Conservation (phyloP, 2,797 vertebrate species). For the Triplophysa bombifrons region DNA sequence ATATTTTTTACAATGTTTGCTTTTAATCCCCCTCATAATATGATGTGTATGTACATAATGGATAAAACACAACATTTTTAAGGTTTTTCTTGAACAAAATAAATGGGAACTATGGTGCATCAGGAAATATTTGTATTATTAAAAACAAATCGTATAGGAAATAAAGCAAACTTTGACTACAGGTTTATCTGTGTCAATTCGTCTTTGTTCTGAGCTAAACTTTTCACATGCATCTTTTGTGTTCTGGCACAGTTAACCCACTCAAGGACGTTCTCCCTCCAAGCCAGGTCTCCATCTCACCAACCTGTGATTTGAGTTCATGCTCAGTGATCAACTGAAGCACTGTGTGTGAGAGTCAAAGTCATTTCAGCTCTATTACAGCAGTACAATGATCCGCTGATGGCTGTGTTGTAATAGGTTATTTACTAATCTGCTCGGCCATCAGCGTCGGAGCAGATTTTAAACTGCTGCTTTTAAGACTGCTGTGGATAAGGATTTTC, state of each 20-base stretch:
- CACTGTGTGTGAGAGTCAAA: slow-evolving; percentile 7
- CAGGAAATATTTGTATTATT: no score
- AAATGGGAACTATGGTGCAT: no score
- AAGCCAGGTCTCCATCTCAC: not conserved
- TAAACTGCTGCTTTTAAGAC: not conserved
- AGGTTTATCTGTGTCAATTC: no score
- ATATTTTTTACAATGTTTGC: no score
- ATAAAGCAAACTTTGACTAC: no score
- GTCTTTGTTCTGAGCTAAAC: no score
- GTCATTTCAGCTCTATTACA: slow-evolving; percentile 15
- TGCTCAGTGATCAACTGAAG: slow-evolving; percentile 21
- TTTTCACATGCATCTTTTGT: not conserved
- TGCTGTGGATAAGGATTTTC: not conserved
- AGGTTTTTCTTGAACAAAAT: no score
- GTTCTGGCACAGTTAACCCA: slow-evolving; percentile 17
- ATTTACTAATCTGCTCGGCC: not conserved
- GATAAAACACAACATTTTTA: no score
- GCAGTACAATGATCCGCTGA: not conserved
- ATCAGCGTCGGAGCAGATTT: not conserved
- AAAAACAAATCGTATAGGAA: no score
- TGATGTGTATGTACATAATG: no score
- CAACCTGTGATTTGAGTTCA: slow-evolving; percentile 23
- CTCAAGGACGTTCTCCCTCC: slow-evolving; percentile 35
- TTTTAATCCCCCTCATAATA: no score
- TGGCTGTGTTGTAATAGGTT: not conserved